phyloP scores from a whole-genome alignment of 2,888 invertebrate genomes.

The Sturmia bella region DNA sequence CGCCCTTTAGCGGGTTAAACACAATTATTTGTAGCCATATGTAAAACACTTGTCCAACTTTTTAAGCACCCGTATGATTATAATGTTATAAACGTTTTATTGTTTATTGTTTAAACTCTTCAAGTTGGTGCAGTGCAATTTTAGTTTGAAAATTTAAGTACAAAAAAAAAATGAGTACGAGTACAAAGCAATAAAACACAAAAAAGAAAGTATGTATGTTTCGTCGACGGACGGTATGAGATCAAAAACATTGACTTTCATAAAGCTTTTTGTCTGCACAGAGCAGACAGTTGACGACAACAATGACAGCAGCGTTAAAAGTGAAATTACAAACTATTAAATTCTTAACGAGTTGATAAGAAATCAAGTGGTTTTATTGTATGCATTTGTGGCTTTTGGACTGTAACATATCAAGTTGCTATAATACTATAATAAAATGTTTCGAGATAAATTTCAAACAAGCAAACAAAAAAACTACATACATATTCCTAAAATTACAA shows the following conservation, averaged over 20 bases:
- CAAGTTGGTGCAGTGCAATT: not conserved
- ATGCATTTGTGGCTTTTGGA: no score
- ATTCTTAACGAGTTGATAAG: constrained; percentile 46
- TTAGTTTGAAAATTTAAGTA: constrained; percentile 2
- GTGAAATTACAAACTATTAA: constrained; percentile 37
- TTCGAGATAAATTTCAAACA: no score
- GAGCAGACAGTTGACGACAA: not conserved
- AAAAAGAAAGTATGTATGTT: constrained; percentile 49
- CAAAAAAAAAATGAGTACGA: not conserved
- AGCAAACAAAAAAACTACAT: no score
- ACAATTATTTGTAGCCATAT: not conserved
- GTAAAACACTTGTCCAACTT: constrained; percentile 20
- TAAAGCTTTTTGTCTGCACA: not conserved
- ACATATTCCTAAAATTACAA: no score
- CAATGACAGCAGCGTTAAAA: constrained; percentile 7
- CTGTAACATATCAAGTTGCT: not conserved
- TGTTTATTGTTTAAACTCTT: constrained; percentile 1
- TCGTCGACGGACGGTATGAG: constrained; percentile 25
- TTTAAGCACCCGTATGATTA: constrained; percentile 31
- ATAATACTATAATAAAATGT: no score
- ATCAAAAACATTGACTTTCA: constrained; percentile 47
- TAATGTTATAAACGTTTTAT: constrained; percentile 32
- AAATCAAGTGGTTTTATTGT: no score
- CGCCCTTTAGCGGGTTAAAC: not conserved
- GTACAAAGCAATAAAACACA: constrained; percentile 4